Conservation (phyloP, 2,113 vertebrate species). For the Equus przewalskii region DNA sequence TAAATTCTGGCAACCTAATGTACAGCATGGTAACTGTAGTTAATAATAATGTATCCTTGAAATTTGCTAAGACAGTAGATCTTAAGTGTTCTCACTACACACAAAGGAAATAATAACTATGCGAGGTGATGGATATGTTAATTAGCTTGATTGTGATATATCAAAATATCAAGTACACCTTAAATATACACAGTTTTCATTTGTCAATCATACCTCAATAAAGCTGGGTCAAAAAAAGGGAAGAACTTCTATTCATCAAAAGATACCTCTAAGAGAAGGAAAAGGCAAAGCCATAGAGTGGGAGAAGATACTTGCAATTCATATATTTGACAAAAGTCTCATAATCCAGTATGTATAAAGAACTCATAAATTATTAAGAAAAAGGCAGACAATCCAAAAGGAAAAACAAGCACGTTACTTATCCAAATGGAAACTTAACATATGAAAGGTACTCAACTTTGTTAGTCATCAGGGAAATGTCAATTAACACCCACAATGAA, state of each 20-base stretch:
- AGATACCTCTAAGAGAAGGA: background rate
- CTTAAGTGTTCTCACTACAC: background rate
- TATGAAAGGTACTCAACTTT: background rate
- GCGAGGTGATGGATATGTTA: background rate
- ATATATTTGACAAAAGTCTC: background rate
- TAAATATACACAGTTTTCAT: background rate
- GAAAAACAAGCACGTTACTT: background rate
- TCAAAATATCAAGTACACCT: background rate
- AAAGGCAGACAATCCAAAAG: background rate
- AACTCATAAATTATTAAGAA: conserved; percentile 13
- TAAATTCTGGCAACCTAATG: background rate
- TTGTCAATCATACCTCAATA: background rate
- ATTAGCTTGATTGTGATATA: background rate
- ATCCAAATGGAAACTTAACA: background rate
- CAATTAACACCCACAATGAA: too few relatives aligned
- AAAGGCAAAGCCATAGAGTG: background rate
- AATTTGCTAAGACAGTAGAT: background rate
- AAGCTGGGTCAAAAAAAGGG: background rate
- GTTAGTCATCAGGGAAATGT: background rate
- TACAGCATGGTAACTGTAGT: background rate
- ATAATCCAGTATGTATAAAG: background rate
- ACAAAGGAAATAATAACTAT: background rate
- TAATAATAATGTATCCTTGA: background rate
- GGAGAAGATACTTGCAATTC: background rate
- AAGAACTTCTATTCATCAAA: background rate